These are phyloP conservation scores for Pachycephala philippinensis DNA, from an alignment of 2,113 vertebrate species.

Conservation along the genomic window DNA sequence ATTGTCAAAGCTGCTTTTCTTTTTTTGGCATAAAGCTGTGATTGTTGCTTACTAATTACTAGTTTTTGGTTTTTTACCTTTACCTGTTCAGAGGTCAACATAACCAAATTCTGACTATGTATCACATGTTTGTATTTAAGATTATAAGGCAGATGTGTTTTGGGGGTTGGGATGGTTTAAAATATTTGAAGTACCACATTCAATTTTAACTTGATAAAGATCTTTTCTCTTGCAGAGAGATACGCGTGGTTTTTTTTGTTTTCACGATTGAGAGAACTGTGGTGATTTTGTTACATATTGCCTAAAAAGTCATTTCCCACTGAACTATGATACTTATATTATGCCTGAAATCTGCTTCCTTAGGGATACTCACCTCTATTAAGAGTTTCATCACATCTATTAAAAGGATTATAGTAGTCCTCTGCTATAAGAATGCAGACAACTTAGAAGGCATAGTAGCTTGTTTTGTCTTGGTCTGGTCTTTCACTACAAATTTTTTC, in stretches of 20 bases:
- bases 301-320: background rate
- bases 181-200: background rate
- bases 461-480: background rate
- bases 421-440: background rate
- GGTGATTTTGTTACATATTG: background rate
- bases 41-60: background rate
- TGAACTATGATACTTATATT: background rate
- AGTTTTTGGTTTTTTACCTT: background rate
- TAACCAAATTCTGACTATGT: background rate
- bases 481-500: background rate
- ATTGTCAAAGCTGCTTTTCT: background rate
- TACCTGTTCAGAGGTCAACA: background rate
- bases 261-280: background rate
- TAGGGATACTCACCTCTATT: background rate
- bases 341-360: background rate
- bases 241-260: accelerated
- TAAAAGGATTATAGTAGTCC: background rate
- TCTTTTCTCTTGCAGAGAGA: background rate
- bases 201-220: background rate
- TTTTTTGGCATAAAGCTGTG: background rate
- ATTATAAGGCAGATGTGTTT: background rate
- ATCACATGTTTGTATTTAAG: background rate
- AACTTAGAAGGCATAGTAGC: background rate
- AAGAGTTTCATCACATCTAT: background rate
- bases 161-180: background rate